These are phyloP conservation scores for Drosophila bifasciata DNA, from an alignment of 1,140 invertebrate genomes.

Conservation along the genomic window DNA sequence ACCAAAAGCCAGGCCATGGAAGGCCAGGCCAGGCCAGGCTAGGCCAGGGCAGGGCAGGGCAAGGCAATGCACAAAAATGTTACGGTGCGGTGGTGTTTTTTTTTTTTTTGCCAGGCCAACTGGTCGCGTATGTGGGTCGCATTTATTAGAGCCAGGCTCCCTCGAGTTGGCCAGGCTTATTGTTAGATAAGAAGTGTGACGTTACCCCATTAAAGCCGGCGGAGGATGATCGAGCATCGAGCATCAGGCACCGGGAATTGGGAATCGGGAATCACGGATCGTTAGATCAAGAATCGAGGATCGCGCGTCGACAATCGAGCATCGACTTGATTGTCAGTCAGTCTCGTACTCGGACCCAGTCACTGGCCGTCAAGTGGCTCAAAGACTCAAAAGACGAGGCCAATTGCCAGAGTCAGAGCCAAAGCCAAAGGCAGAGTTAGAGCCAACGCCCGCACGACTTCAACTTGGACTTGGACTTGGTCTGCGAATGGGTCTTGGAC, in stretches of 20 bases:
- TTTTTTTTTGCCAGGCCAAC: slow-evolving; percentile 68
- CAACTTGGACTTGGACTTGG: slow-evolving; percentile 42
- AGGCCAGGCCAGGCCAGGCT: slow-evolving; percentile 30
- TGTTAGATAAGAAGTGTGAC: slow-evolving; percentile 69
- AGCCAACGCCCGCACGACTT: slow-evolving; percentile 79
- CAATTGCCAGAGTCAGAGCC: slow-evolving; percentile 24
- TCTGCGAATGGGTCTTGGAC: slow-evolving; percentile 44
- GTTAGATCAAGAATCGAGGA: slow-evolving; percentile 9
- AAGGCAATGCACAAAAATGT: slow-evolving; percentile 55
- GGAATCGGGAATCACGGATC: slow-evolving; percentile 33
- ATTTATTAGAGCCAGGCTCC: slow-evolving; percentile 59
- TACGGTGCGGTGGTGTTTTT: slow-evolving; percentile 40
- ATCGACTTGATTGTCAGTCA: slow-evolving; percentile 72
- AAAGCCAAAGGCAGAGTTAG: slow-evolving; percentile 15
- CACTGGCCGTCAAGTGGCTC: slow-evolving; percentile 62
- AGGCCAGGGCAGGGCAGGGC: slow-evolving; percentile 37
- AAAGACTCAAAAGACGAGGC: slow-evolving; percentile 27
- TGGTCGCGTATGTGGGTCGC: slow-evolving; percentile 79
- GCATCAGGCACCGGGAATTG: slow-evolving; percentile 12
- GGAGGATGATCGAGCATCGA: slow-evolving; percentile 45
- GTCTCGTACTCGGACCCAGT: slow-evolving; percentile 45
- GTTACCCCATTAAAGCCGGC: slow-evolving; percentile 72
- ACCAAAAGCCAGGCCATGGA: slow-evolving; percentile 10
- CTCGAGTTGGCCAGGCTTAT: slow-evolving; percentile 34
- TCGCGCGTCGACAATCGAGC: slow-evolving; percentile 49